Base-by-base conservation (phyloP, 2,888 invertebrate genomes). In the Leptinotarsa rubiginosa region DNA sequence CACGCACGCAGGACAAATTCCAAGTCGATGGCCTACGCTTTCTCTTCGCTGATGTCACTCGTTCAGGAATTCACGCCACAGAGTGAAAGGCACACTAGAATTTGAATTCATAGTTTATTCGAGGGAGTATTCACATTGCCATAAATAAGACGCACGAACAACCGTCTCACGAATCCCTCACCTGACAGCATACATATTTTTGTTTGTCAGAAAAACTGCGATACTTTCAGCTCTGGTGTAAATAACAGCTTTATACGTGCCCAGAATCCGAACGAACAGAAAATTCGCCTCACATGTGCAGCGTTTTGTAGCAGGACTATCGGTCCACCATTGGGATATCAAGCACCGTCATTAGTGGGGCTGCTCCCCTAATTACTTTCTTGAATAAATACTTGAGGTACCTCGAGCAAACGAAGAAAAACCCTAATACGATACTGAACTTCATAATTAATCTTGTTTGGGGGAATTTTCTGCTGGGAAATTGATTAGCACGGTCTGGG, bases 171-270 rank as follows among this genome's bases (percentile, higher is more conserved):
- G 52, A 73, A 73, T 73, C 73, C 70, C 47, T 65, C 70, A 70
- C 73, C 77, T 72, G 77, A 75, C 75, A 74, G 69, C 59, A 76
- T 79, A 75, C 75, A 78, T 78, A 78, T 78, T 78, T 75, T 72
- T 71, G 71, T 75, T 75, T 75, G 74, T 75, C 74, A 74, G 78
- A 77, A 75, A 77, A 78, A 77, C 73, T 70, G 76, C 77, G 75
- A 78, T 79, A 75, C 75, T 76, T 76, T 70, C 72, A 75, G 64
- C 73, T 71, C 74, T 72, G 78, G 79, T 79, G 79, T 80, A 80
- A 81, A 79, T 81, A 79, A 81, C 79, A 69, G 77, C 31, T 50
- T 56, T 73, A 69, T 78, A 81, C 79, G 81, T 81, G 81, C 74
- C 50, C 59, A n/a, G 79, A 78, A 80, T 80, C 65, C 12, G 52